phyloP scores from a whole-genome alignment of 2,888 invertebrate species.

The Leucophenga maculata region DNA sequence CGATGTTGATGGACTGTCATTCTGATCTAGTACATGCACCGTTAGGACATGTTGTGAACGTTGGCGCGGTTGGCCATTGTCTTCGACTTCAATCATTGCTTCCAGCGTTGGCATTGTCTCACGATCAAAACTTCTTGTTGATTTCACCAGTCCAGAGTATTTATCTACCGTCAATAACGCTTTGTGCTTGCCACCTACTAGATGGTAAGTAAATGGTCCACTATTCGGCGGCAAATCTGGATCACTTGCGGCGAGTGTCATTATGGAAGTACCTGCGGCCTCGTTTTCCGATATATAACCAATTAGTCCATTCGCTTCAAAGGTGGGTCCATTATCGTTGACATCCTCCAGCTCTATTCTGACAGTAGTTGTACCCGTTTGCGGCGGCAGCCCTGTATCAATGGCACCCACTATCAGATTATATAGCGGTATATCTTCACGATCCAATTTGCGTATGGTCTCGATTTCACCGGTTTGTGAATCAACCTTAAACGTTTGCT shows the following conservation, averaged over 20 bases:
- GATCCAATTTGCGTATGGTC: slow-evolving; percentile 82
- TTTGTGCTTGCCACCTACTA: slow-evolving; percentile 85
- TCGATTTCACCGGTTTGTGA: slow-evolving; percentile 88
- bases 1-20: slow-evolving; percentile 90
- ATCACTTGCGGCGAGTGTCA: slow-evolving; percentile 89
- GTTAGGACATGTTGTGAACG: slow-evolving; percentile 84
- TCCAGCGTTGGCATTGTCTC: slow-evolving; percentile 84
- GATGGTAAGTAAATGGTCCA: slow-evolving; percentile 87
- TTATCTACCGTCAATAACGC: slow-evolving; percentile 84
- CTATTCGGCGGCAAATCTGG: slow-evolving; percentile 92
- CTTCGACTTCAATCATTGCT: slow-evolving; percentile 87
- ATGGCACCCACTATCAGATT: slow-evolving; percentile 88
- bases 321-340: slow-evolving; percentile 94
- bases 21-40: slow-evolving; percentile 87
- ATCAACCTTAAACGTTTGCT: slow-evolving; percentile 90
- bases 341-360: slow-evolving; percentile 86
- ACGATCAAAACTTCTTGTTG: slow-evolving; percentile 85
- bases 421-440: slow-evolving; percentile 85
- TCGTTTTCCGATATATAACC: slow-evolving; percentile 91
- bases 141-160: slow-evolving; percentile 85
- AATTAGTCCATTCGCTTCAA: slow-evolving; percentile 80
- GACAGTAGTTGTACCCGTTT: slow-evolving; percentile 91
- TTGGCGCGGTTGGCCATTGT: slow-evolving; percentile 88
- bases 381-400: slow-evolving; percentile 90
- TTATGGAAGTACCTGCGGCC: slow-evolving; percentile 85